Base-by-base conservation (phyloP, 2,888 invertebrate genomes). In the Synergus japonicus region DNA sequence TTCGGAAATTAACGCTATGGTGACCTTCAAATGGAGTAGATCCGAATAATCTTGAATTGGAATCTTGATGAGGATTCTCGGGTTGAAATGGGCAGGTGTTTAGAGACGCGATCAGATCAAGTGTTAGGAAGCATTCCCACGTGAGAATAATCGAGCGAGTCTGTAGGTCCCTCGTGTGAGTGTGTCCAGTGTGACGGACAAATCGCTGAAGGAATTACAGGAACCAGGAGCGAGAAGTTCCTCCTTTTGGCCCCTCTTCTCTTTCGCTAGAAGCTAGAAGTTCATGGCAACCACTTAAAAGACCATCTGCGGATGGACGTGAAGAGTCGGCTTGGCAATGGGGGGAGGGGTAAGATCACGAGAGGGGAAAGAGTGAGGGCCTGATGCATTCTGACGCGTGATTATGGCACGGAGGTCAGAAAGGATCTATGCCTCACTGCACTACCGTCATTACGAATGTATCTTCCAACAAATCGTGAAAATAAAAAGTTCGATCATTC, bases 371-470 rank as follows among this genome's bases (percentile, higher is more conserved):
- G 78, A 79, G 81, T 82, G 81, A 63, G 83, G 77, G 79, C 65
- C 80, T 82, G 89, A 87, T 90, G 90, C 89, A 88, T 91, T 90
- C 91, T 89, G 90, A 91, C 90, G 89, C 90, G 90, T 90, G 90
- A 91, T 91, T 91, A 90, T 89, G 86, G 87, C 89, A 89, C 88
- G 90, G 89, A 91, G 90, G 90, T 91, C 90, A 89, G 88, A 86
- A 86, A 90, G 91, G 91, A 91, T 90, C 90, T 91, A 90, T 86
- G 91, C 89, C 83, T 90, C 86, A 91, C 91, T 91, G 91, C 91
- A 86, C 88, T 86, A 85, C 87, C 89, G 89, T 89, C 90, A 90
- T 91, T 90, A 89, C 87, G 83, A 80, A 86, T 86, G 86, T 86
- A 86, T 87, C 87, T 81, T 41, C 82, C 78, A 76, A 77, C 82